Evolutionary conservation across 2,797 vertebrate species (phyloP), one percentile per base, ranked within the genome.

Genomic region (Bryconaethiops microstoma): DNA sequence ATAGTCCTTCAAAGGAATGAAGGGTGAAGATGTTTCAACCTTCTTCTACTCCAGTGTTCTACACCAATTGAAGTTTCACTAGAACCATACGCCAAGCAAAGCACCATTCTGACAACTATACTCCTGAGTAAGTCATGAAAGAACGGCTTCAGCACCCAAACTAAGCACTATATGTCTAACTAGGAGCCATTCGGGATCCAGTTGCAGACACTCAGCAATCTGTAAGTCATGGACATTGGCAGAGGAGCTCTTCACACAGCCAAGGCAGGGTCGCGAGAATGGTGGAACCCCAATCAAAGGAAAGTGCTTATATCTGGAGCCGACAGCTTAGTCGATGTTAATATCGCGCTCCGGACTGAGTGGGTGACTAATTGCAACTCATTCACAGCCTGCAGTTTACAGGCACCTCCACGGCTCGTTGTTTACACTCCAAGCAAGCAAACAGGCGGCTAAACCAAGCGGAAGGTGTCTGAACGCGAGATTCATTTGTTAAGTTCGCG

Each of bases 401-500:
- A 50, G 69, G 52, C 68, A 57, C 40, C 48, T 83, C 77, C 64
- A 16, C 55, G 21, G 21, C 23, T 42, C 40, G 29, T 48, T 57
- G n/a, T 70, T 83, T 21, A 68, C 67, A 64, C 39, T 5, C 25
- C 19, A 35, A 50, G 63, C 73, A 40, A 82, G 55, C 80, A 63
- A 74, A 73, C 68, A 80, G 12, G 84, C 81, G 75, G 77, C 21
- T 67, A 84, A 80, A 74, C 59, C 54, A 63, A 85, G 86, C 68
- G 84, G 73, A 77, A 77, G n/a, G 85, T 82, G 82, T 85, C 57
- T 83, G 57, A 76, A 59, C 79, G 78, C 54, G 40, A 75, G 76
- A 90, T 50, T 75, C 83, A 87, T 87, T 89, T 73, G 83, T 81
- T 84, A 29, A 80, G 74, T 84, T 78, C 50, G 52, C 78, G 71